A percentile compares a stretch with the other conserved stretches of the same genome.
phyloP scores from a whole-genome alignment of 2,113 vertebrate species.

The Spea bombifrons region DNA sequence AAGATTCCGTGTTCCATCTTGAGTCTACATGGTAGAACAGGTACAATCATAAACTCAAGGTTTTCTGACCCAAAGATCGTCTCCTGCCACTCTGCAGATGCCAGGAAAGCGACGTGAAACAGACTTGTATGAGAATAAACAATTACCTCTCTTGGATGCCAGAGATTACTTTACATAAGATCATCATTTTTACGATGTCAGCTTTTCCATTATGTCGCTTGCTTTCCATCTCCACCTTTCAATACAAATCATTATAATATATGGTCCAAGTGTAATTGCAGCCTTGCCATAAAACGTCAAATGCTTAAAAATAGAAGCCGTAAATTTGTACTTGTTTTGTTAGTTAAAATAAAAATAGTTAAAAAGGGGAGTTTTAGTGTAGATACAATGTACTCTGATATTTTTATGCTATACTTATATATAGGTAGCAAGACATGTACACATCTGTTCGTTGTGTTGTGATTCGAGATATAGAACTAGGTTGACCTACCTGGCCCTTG shows the following conservation, averaged over 20 bases:
- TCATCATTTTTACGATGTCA: constrained; percentile 7
- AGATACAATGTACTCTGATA: too few species aligned
- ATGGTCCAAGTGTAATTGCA: neutral
- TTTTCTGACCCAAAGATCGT: too few species aligned
- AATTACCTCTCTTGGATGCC: neutral
- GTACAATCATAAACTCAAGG: too few species aligned
- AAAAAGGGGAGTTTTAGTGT: too few species aligned
- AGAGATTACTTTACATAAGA: constrained; percentile 6
- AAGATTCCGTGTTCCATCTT: too few species aligned
- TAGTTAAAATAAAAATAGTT: neutral
- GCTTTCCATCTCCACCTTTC: constrained; percentile 6
- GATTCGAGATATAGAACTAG: too few species aligned
- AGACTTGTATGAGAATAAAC: neutral
- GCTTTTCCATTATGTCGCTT: constrained; percentile 17
- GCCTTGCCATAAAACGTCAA: neutral
- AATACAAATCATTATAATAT: constrained; percentile 30
- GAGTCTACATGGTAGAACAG: too few species aligned
- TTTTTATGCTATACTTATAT: too few species aligned
- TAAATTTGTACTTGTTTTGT: neutral
- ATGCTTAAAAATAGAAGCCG: neutral
- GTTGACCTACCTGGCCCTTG: too few species aligned
- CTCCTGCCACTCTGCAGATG: too few species aligned
- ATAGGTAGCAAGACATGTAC: too few species aligned
- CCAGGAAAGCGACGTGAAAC: neutral
- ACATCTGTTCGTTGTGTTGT: too few species aligned